Conservation (phyloP, 2,113 vertebrate genomes). For the Tylochromis polylepis region DNA sequence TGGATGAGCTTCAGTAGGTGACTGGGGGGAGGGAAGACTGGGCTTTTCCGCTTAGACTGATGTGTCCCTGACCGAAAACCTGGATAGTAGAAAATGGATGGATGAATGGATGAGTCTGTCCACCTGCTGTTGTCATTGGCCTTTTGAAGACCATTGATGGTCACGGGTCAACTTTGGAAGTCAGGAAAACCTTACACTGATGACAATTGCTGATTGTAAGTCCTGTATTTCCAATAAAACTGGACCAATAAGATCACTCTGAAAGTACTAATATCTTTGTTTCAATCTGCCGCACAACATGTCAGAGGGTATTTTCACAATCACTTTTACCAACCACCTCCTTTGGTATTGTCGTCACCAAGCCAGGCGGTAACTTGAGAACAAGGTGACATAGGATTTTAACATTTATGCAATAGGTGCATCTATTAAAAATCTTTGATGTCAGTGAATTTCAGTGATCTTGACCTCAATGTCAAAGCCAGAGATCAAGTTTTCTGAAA, state of each 20-base stretch:
- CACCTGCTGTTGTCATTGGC: background rate
- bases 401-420: background rate
- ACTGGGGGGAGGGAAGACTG: background rate
- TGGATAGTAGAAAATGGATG: background rate
- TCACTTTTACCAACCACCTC: background rate
- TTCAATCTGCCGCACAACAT: background rate
- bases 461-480: background rate
- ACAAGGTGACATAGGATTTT: background rate
- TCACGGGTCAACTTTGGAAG: accelerated
- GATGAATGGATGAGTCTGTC: accelerated
- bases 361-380: background rate
- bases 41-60: background rate
- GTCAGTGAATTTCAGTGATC: background rate
- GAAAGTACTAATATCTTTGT: background rate
- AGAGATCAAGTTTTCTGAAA: background rate
- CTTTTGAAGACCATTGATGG: background rate
- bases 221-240: background rate
- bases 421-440: background rate
- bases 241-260: background rate
- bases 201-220: accelerated
- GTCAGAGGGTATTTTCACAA: background rate
- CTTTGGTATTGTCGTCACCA: background rate
- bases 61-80: background rate
- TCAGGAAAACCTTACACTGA: background rate
- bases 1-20: background rate